Base-by-base conservation (phyloP, 1,140 invertebrate species). In the Phymorhynchus buccinoides region DNA sequence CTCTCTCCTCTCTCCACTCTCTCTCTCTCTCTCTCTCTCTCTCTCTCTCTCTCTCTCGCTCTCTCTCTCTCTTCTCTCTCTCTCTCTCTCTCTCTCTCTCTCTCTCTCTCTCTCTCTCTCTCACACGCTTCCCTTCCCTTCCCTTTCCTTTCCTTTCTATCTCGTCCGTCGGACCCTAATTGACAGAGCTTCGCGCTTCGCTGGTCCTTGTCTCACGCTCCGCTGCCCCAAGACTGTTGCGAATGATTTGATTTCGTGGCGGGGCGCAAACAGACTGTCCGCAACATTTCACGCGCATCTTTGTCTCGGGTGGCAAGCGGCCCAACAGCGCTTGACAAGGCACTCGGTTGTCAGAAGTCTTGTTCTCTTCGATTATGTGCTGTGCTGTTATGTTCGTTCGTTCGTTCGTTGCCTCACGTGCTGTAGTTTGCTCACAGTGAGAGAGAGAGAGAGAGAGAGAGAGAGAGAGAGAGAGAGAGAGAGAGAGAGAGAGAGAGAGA, bases 181-280 rank as follows among this genome's bases (percentile, higher is more conserved):
- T 75, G 73, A 75, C 73, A 75, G 37, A 3, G 73, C 39, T 75
- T 75, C 37, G 6, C 44, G 42, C 42, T 56, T 80, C n/a, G 44
- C 22, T 56, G 78, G 42, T 30, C 35, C 32, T 1, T n/a, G 18
- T 62, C 37, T 80, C n/a, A 48, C 44, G 78, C 44, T 62, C 35
- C 18, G n/a, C 12, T 27, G 44, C 3, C 3, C 44, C 78, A 32
- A 27, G 44, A 62, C 52, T n/a, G 52, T 48, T 35, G 78, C 52
- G 52, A 80, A 80, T 52, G 52, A 62, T 62, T 56, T 56, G 78
- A 62, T 80, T 62, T 80, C 78, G 44, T 62, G 52, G 73, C 73
- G 73, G 39, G 73, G 73, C 6, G 73, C 35, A 75, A 75, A 75
- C 73, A 75, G 73, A 75, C 73, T 75, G 35, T 75, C 73, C 73